These are phyloP conservation scores for Yponomeuta malinellus DNA, from an alignment of 2,888 invertebrate genomes.

Conservation along the genomic window DNA sequence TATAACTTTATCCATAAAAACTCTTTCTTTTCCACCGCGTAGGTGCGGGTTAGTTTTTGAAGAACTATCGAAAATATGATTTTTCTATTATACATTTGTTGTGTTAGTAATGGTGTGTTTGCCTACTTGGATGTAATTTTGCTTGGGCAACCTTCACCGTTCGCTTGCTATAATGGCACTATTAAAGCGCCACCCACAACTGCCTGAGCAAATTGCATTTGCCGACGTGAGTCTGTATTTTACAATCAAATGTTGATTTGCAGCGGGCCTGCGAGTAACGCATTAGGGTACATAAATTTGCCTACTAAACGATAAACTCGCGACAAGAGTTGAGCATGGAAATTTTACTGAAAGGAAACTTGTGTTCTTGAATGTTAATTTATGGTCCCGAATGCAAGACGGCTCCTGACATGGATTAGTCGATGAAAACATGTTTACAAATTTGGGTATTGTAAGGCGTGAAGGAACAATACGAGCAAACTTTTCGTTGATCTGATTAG, in stretches of 20 bases:
- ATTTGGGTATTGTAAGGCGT: neutral
- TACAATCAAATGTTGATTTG: slow-evolving; percentile 72
- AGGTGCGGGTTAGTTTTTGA: neutral
- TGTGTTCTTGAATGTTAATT: slow-evolving; percentile 51
- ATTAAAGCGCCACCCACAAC: slow-evolving; percentile 72
- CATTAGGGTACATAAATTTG: slow-evolving; percentile 67
- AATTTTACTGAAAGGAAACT: slow-evolving; percentile 50
- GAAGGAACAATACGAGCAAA: neutral
- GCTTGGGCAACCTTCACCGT: slow-evolving; percentile 60
- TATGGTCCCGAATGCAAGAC: slow-evolving; percentile 28
- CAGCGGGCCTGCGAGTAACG: slow-evolving; percentile 55
- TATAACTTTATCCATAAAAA: slow-evolving; percentile 4
- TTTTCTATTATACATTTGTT: slow-evolving; percentile 30
- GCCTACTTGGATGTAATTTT: slow-evolving; percentile 53
- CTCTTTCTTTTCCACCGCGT: slow-evolving; percentile 1
- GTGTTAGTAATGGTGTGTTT: slow-evolving; percentile 38
- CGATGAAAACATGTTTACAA: slow-evolving; percentile 10
- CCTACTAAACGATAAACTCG: slow-evolving; percentile 60
- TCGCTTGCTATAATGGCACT: slow-evolving; percentile 58
- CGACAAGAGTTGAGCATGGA: slow-evolving; percentile 48
- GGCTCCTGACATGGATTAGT: slow-evolving; percentile 6
- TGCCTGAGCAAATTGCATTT: slow-evolving; percentile 65
- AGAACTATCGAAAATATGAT: slow-evolving; percentile 7
- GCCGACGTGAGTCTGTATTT: slow-evolving; percentile 62
- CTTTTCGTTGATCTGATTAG: neutral